Conservation (phyloP, 2,113 vertebrate genomes). For the Coturnix japonica region DNA sequence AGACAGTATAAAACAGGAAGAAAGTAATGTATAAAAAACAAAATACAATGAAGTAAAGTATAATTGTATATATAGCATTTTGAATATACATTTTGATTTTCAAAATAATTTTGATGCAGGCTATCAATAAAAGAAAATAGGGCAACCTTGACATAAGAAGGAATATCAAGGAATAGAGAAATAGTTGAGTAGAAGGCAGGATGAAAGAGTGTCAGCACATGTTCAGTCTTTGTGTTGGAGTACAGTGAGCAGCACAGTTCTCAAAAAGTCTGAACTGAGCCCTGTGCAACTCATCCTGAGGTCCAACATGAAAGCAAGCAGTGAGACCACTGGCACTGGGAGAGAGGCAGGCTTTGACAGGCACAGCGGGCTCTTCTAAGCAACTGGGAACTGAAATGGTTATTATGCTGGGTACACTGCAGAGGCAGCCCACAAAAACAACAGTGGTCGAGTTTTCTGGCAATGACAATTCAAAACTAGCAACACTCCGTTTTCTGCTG, state of each 20-base stretch:
- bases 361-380: not conserved
- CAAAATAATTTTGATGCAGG: not conserved
- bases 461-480: not conserved
- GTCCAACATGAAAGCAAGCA: not conserved
- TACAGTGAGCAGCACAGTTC: not conserved
- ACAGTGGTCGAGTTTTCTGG: not conserved
- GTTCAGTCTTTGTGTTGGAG: fast-evolving
- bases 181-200: not conserved
- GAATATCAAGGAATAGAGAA: not conserved
- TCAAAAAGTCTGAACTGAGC: not conserved
- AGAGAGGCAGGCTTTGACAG: not conserved
- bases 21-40: not conserved
- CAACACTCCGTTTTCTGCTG: not conserved
- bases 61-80: not conserved
- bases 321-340: not conserved
- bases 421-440: not conserved
- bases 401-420: not conserved
- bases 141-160: not conserved
- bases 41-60: not conserved
- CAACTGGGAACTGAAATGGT: not conserved
- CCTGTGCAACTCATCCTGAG: not conserved
- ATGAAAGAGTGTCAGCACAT: not conserved
- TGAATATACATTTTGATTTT: not conserved
- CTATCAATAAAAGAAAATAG: not conserved
- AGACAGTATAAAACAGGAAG: not conserved